Evolutionary conservation across 2,888 invertebrate genomes (phyloP), one percentile per base, ranked within the genome.

Genomic region (Schrankia costaestrigalis): DNA sequence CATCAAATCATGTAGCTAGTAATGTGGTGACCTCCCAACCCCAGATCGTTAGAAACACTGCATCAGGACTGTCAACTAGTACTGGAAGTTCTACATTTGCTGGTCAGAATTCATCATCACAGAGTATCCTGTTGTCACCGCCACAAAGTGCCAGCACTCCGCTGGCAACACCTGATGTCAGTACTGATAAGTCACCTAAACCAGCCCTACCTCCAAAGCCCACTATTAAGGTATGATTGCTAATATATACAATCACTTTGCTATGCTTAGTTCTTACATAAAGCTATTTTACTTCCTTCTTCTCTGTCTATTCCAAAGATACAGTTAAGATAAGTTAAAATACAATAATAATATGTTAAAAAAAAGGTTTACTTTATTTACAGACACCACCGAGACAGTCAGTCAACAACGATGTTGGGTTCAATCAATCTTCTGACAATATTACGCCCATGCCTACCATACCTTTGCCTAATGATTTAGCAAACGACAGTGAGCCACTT

Each of bases 201-300:
- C 95, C 95, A 1, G 94, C 95, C 1, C 74, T 95, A 71, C 95
- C 95, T 41, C 95, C 95, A 6, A 97, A 96, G 82, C 97, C 96
- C 27, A 91, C 91, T 10, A 90, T 93, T 29, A 91, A 89, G 84
- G 89, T 89, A 73, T 39, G 64, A 18, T 26, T 9, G 9, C n/a
- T 21, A 1, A n/a, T 8, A 8, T 14, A 1, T 19, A 14, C 11
- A 15, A 26, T 4, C n/a, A 4, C 3, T 14, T 24, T 17, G 19
- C 12, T 28, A n/a, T 18, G 28, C 19, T 19, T 12, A 18, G 11
- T 18, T 26, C 17, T 12, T 11, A 11, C 8, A 11, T 15, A 11
- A 15, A 4, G 6, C 3, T 6, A 15, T 15, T 15, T 15, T 15
- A 15, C 17, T 15, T 15, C 17, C 3, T 6, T 4, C 6, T 15